A percentile compares a stretch with the other conserved stretches of the same genome.
phyloP scores from a whole-genome alignment of 2,888 invertebrate genomes.

The Spisula subtruncata region DNA sequence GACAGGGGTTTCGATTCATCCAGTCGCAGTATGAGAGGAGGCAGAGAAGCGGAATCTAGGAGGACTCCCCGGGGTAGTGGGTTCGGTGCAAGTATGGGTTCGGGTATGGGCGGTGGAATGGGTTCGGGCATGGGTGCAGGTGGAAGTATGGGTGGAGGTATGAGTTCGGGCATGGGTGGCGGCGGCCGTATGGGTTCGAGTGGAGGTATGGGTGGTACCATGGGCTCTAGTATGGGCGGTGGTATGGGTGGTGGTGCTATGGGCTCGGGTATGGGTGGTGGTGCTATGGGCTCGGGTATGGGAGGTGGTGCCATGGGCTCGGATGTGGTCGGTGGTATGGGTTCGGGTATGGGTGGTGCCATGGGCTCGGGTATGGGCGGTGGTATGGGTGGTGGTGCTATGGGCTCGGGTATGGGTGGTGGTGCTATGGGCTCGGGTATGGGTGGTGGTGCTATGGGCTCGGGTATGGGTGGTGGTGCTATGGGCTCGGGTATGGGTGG shows the following conservation, averaged over 20 bases:
- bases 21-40: not conserved
- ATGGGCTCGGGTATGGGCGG: not conserved
- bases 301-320: not conserved
- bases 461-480: not conserved
- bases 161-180: not conserved
- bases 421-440: not conserved
- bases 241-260: not conserved
- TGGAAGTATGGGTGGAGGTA: not conserved
- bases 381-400: not conserved
- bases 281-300: not conserved
- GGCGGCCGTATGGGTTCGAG: not conserved
- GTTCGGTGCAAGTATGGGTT: not conserved
- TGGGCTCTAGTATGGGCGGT: not conserved
- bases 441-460: not conserved
- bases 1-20: not conserved
- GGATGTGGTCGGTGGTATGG: not conserved
- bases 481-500: slow-evolving; percentile 4
- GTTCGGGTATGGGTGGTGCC: not conserved
- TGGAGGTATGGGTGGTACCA: not conserved
- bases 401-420: slow-evolving; percentile 4
- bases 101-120: not conserved
- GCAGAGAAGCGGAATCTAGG: not conserved
- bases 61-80: not conserved
- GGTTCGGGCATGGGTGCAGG: not conserved
- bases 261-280: not conserved